phyloP scores from a whole-genome alignment of 2,797 vertebrate genomes.

The Tolypeutes matacus region DNA sequence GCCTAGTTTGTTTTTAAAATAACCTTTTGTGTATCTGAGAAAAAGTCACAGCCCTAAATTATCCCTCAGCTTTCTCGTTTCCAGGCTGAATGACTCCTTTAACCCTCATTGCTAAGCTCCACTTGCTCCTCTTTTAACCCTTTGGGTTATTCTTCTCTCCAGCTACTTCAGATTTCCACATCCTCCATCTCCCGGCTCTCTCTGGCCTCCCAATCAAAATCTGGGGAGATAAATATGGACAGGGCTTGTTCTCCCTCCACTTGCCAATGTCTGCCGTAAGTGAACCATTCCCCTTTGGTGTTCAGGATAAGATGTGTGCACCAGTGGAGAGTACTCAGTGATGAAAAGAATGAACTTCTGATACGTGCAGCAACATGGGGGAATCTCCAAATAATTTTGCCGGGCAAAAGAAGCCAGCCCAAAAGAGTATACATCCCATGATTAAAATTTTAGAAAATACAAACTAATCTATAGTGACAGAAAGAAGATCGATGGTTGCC shows the following conservation, averaged over 20 bases:
- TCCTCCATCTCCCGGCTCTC: not conserved
- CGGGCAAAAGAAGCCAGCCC: not conserved
- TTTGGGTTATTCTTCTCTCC: not conserved
- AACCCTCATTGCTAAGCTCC: not conserved
- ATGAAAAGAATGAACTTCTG: not conserved
- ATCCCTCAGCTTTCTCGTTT: conserved; percentile 5
- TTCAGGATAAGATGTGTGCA: not conserved
- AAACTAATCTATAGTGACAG: not conserved
- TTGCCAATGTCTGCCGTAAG: no score
- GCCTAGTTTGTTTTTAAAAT: conserved; percentile 68
- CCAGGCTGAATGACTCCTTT: not conserved
- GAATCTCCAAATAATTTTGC: not conserved
- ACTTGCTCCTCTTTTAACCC: not conserved
- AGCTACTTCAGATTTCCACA: not conserved
- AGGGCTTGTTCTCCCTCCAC: not conserved
- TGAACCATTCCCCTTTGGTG: not conserved
- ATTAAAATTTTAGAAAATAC: not conserved
- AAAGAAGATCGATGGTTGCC: not conserved
- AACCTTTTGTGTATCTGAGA: conserved; percentile 60
- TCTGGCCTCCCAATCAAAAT: not conserved
- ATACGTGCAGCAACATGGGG: rapidly evolving
- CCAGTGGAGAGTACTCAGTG: not conserved
- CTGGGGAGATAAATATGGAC: rapidly evolving
- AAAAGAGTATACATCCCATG: not conserved
- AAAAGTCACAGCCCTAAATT: conserved; percentile 62